phyloP scores from a whole-genome alignment of 1,140 invertebrate species.

The Laupala kohalensis region DNA sequence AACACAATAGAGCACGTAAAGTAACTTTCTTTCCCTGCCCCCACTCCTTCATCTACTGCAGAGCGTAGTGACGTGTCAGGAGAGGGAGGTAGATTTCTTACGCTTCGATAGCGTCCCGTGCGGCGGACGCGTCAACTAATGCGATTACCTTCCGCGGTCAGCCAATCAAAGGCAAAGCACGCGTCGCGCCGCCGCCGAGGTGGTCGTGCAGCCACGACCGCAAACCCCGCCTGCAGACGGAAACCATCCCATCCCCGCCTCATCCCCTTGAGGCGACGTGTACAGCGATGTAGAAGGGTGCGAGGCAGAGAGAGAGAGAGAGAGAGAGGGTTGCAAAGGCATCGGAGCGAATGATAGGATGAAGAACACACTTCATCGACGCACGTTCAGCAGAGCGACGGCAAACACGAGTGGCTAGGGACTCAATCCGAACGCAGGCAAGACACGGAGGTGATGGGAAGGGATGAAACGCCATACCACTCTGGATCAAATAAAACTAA shows the following conservation, averaged over 20 bases:
- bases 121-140: constrained; percentile 22
- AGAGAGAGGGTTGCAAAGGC: background rate
- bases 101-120: background rate
- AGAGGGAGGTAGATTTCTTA: background rate
- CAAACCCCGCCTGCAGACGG: too few species aligned
- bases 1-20: background rate
- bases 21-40: constrained; percentile 2
- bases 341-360: background rate
- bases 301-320: background rate
- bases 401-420: too few species aligned
- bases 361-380: background rate
- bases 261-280: background rate
- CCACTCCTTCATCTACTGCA: constrained; percentile 13
- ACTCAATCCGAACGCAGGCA: too few species aligned
- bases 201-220: background rate
- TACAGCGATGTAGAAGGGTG: background rate
- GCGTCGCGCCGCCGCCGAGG: too few species aligned
- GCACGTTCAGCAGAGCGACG: too few species aligned
- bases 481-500: too few species aligned
- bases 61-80: background rate
- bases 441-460: too few species aligned
- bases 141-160: constrained; percentile 18
- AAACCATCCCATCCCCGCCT: too few species aligned
- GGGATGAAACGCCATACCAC: too few species aligned
- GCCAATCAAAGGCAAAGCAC: background rate